Evolutionary conservation across 2,113 vertebrate species (phyloP).

Genomic region (Ploceus nigricollis): DNA sequence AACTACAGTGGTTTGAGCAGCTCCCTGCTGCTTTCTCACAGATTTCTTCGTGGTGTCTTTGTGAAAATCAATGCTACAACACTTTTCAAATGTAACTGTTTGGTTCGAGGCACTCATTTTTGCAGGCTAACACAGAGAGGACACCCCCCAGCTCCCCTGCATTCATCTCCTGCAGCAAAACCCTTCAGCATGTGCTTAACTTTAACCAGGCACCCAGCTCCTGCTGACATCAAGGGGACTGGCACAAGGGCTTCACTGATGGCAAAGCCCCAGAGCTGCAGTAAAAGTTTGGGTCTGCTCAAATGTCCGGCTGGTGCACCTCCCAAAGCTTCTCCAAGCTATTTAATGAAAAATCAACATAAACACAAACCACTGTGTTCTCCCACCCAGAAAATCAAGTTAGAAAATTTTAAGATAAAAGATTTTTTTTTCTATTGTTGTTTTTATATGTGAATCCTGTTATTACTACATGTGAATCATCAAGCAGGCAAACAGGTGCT

Average conservation of each 20-base stretch:
- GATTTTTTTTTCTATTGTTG: rapidly evolving
- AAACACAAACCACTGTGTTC: not conserved
- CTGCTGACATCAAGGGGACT: not conserved
- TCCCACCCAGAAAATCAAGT: not conserved
- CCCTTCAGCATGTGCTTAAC: not conserved
- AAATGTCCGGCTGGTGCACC: not conserved
- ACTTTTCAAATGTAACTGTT: not conserved
- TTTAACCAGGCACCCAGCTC: not conserved
- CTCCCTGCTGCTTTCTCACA: not conserved
- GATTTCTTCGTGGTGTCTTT: not conserved
- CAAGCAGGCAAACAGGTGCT: not conserved
- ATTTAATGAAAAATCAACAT: not conserved
- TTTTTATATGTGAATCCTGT: not conserved
- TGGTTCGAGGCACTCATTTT: not conserved
- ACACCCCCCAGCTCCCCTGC: not conserved
- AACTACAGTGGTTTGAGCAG: not conserved
- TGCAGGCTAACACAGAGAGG: not conserved
- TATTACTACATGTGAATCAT: not conserved
- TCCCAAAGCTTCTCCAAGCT: not conserved
- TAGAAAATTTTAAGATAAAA: not conserved
- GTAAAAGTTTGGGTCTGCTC: not conserved
- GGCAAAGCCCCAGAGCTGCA: not conserved
- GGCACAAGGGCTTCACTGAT: not conserved
- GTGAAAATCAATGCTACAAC: not conserved
- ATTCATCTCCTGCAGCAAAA: not conserved